These are phyloP conservation scores for Saccopteryx bilineata DNA, from an alignment of 2,113 vertebrate species.

Conservation along the genomic window DNA sequence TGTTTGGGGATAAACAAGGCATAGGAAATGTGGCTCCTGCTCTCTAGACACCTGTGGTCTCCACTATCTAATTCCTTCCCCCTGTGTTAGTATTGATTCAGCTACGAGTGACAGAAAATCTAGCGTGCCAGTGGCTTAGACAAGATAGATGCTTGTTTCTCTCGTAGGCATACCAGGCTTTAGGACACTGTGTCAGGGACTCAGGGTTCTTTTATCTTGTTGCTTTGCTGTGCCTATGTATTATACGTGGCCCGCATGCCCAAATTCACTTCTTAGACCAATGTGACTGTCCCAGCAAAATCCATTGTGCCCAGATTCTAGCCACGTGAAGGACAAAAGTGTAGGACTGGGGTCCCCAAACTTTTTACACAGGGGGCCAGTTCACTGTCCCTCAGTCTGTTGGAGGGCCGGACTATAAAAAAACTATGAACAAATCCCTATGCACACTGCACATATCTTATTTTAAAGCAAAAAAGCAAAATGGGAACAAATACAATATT, in stretches of 20 bases:
- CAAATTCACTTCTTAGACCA: neutral
- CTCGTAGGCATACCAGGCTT: accelerated
- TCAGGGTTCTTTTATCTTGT: neutral
- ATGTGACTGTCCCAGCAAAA: neutral
- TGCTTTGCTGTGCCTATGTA: accelerated
- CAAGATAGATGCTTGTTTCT: neutral
- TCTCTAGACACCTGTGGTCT: neutral
- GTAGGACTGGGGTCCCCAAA: neutral
- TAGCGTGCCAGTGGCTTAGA: neutral
- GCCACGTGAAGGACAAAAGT: neutral
- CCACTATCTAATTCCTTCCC: neutral
- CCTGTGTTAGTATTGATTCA: neutral
- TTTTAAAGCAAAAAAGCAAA: too few species aligned
- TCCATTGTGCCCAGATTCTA: neutral
- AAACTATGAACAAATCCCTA: too few species aligned
- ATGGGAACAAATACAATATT: too few species aligned
- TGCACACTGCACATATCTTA: too few species aligned
- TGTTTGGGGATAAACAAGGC: neutral
- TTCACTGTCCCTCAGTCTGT: too few species aligned
- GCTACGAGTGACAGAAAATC: neutral
- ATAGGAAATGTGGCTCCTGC: neutral
- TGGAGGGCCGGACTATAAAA: too few species aligned
- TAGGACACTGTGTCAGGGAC: neutral
- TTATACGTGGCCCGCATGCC: accelerated
- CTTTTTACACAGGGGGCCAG: too few species aligned